phyloP scores from a whole-genome alignment of 2,888 invertebrate species.

The Dorcus hopei region DNA sequence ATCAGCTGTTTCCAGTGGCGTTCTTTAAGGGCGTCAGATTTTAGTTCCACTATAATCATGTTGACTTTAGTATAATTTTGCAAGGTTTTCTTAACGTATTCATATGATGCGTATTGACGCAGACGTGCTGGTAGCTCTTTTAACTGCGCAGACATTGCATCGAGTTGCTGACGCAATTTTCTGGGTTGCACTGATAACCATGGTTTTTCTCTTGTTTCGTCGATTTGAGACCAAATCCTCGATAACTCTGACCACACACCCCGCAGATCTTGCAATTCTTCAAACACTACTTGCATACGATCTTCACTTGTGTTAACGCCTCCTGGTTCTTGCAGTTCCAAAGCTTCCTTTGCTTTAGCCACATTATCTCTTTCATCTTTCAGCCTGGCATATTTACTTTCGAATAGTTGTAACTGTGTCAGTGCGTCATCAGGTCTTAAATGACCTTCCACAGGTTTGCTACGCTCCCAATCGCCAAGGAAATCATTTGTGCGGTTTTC shows the following conservation, averaged over 20 bases:
- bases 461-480: slow-evolving; percentile 94
- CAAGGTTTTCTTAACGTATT: slow-evolving; percentile 92
- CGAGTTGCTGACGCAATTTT: slow-evolving; percentile 93
- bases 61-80: slow-evolving; percentile 97
- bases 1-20: slow-evolving; percentile 98
- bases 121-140: slow-evolving; percentile 69
- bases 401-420: slow-evolving; percentile 85
- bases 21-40: slow-evolving; percentile 98
- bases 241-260: slow-evolving; percentile 96
- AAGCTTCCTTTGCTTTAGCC: slow-evolving; percentile 95
- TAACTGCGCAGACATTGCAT: slow-evolving; percentile 87
- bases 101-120: slow-evolving; percentile 97
- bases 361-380: slow-evolving; percentile 99
- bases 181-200: slow-evolving; percentile 98
- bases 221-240: slow-evolving; percentile 96
- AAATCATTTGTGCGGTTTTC: slow-evolving; percentile 92
- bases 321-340: slow-evolving; percentile 90
- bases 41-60: slow-evolving; percentile 95
- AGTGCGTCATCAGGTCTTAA: slow-evolving; percentile 92
- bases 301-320: slow-evolving; percentile 64
- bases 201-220: slow-evolving; percentile 95
- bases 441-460: slow-evolving; percentile 95
- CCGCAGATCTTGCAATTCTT: slow-evolving; percentile 94
- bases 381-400: slow-evolving; percentile 88
- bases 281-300: slow-evolving; percentile 89